These are phyloP conservation scores for Phoebastria nigripes DNA, from an alignment of 2,797 vertebrate species.

Conservation along the genomic window DNA sequence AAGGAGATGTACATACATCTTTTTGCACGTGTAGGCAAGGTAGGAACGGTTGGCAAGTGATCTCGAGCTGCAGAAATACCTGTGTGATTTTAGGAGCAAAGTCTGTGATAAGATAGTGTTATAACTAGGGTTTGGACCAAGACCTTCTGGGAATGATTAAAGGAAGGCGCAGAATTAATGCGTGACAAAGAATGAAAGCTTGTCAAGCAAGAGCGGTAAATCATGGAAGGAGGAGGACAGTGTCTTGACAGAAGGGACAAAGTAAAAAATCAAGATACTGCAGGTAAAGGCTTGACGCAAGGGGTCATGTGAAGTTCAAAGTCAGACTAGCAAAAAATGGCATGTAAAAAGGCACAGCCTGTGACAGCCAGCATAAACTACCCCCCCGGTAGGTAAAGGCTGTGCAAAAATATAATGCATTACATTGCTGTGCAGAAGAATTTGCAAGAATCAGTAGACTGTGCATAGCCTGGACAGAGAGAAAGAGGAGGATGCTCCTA, in stretches of 20 bases:
- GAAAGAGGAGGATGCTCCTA: not conserved
- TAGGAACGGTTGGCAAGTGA: not conserved
- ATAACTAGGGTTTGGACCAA: not conserved
- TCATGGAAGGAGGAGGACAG: conserved; percentile 24
- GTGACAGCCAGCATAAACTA: conserved; percentile 6
- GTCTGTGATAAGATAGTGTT: not conserved
- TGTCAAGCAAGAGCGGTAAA: conserved; percentile 20
- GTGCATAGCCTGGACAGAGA: not conserved
- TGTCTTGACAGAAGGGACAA: conserved; percentile 32
- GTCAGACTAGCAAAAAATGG: not conserved
- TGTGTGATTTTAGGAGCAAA: not conserved
- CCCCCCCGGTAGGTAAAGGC: not conserved
- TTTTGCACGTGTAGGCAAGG: not conserved
- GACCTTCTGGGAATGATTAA: conserved; percentile 5
- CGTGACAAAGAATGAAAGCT: not conserved
- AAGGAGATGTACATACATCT: not conserved
- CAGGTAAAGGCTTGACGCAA: not conserved
- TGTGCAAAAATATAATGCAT: not conserved
- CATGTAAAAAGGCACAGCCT: not conserved
- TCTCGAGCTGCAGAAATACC: not conserved
- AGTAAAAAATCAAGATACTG: conserved; percentile 31
- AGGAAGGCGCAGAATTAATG: not conserved
- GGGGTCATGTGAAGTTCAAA: conserved; percentile 30
- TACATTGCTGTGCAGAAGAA: not conserved
- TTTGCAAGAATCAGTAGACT: not conserved